Evolutionary conservation across 2,113 vertebrate species (phyloP), one percentile per base, ranked within the genome.

Genomic region (Otus sunia): DNA sequence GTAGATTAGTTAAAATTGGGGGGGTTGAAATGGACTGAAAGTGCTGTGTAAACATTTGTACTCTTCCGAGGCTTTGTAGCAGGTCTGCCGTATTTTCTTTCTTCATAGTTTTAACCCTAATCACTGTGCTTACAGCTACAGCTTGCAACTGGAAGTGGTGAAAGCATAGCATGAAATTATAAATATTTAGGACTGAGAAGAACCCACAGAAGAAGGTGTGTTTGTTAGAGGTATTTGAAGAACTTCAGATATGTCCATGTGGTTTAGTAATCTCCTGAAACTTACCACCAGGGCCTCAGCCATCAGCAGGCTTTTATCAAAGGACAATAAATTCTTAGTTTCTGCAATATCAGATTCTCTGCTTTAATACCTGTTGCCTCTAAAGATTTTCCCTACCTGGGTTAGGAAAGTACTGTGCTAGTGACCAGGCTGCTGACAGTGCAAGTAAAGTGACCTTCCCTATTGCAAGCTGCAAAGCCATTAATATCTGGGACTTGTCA

Each of bases 221-320:
- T 96, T 86, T 90, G 34, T 88, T 82, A 68, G 82, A 93, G 50
- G 93, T 62, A 92, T 96, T 76, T 96, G 58, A 94, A 93, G 71
- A 97, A 95, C 81, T 93, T 95, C 53, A 92, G 74, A 37, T 85
- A 97, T 76, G 74, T 68, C 62, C 45, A 9, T 52, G 69, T 73
- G 53, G 77, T 75, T 92, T 91, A 86, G 29, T 89, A 76, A 91
- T 68, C 15, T 3, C 27, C 30, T 88, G 62, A 82, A 85, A 82
- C 21, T 68, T 88, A 60, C 23, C 27, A 80, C 62, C 41, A 76
- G 55, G 37, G 32, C 55, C 63, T 88, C 43, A 72, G n/a, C 55
- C 50, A 60, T 83, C 43, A 59, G 11, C 63, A 73, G 30, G 2
- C 32, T 69, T 18, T 90, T 92, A 64, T 77, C 21, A 3, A 47